These are phyloP conservation scores for Serranus cabrilla DNA, from an alignment of 2,797 vertebrate genomes.

Conservation along the genomic window DNA sequence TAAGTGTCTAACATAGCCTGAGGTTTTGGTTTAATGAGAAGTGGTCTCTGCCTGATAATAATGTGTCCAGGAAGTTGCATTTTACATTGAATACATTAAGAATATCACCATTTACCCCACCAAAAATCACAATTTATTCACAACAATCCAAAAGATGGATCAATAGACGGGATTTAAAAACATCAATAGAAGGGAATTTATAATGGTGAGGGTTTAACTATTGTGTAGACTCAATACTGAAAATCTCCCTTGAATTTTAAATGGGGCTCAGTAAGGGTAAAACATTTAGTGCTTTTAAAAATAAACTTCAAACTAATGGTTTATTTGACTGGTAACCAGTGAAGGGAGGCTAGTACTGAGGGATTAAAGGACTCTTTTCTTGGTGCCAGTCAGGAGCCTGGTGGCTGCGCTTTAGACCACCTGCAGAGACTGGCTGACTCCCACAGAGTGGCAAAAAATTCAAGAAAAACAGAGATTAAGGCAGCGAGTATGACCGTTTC, in stretches of 20 bases:
- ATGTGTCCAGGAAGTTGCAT: not conserved
- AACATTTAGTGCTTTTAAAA: conserved; percentile 2
- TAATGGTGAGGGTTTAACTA: not conserved
- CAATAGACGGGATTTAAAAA: not conserved
- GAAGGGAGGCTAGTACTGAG: not conserved
- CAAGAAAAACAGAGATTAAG: not conserved
- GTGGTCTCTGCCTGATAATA: not conserved
- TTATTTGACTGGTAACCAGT: not conserved
- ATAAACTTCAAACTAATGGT: not conserved
- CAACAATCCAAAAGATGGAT: not conserved
- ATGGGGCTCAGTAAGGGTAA: not conserved
- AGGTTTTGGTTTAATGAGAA: not conserved
- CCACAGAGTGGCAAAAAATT: not conserved
- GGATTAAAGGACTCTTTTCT: not conserved
- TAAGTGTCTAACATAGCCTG: conserved; percentile 6
- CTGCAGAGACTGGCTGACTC: not conserved
- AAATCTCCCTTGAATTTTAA: not conserved
- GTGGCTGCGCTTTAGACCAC: conserved; percentile 5
- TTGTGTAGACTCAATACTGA: not conserved
- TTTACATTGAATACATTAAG: not conserved
- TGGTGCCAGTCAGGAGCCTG: conserved; percentile 2
- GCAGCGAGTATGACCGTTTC: not conserved
- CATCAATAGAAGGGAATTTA: not conserved
- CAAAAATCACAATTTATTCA: not conserved
- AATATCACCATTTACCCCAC: not conserved